Evolutionary conservation across 1,140 invertebrate genomes (phyloP), one percentile per base, ranked within the genome.

Genomic region (Helicoverpa zea): DNA sequence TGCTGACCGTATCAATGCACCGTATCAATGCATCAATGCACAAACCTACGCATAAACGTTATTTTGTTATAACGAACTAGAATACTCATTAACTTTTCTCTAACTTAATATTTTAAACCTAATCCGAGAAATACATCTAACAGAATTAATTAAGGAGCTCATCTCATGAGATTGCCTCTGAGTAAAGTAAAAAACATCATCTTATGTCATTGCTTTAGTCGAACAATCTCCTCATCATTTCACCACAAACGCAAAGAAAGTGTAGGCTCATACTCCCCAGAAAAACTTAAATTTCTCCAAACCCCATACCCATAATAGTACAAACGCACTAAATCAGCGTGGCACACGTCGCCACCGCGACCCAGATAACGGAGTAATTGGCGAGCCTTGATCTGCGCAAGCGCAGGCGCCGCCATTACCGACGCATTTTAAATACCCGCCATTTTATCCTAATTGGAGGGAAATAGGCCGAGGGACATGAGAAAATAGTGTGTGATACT

Each of bases 281-380:
- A 58, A 18, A 10, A 58, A 23, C 35, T 49, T 3, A n/a, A 10
- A 68, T 68, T 56, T 56, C 51, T 35, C 51, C 51, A 56, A 73
- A 73, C 35, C 52, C 29, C 52, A 58, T 9, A 12, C 29, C 43
- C 30, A 35, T 35, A 43, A 58, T 12, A 56, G 29, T 56, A 16
- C 16, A 51, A 75, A 63, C 43, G 16, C 51, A 29, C 14, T 64
- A 77, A 77, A 66, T 77, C 61, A 66, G 47, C 18, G 47, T 66
- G 59, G 75, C 75, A 52, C 68, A 72, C 68, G 59, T 63, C 49
- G 29, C 5, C 75, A 10, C 63, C 59, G 56, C 81, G 81, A 82
- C 81, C 81, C 76, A 82, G 68, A 82, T 82, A 74, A 73, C 80
- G 68, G 49, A 43, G 59, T 82, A 82, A 82, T 82, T 82, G 76